Evolutionary conservation across 2,888 invertebrate species (phyloP).

Genomic region (Sinohyriopsis cumingii): DNA sequence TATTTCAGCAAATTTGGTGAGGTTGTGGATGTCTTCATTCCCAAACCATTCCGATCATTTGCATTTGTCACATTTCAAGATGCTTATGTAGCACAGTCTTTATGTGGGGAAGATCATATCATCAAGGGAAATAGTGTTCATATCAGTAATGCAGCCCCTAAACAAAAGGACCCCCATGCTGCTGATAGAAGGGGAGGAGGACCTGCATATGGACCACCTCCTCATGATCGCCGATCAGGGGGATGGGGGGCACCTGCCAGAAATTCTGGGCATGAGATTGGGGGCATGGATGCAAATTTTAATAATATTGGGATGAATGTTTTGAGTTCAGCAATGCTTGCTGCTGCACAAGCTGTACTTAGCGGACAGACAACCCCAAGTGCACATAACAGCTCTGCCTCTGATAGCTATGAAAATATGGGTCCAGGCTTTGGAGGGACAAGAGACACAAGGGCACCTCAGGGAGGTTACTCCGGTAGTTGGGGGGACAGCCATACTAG

Average conservation of each 20-base stretch:
- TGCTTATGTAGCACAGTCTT: constrained; percentile 89
- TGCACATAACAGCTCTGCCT: constrained; percentile 7
- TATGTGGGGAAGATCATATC: constrained; percentile 95
- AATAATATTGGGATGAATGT: constrained; percentile 61
- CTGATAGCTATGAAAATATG: constrained; percentile 27
- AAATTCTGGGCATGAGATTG: constrained; percentile 8
- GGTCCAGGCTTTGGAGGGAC: constrained; percentile 42
- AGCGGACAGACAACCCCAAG: constrained; percentile 34
- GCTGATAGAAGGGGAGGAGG: constrained; percentile 9
- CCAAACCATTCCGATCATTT: constrained; percentile 85
- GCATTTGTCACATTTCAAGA: constrained; percentile 93
- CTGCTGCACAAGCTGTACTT: constrained; percentile 63
- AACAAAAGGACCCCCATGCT: constrained; percentile 31
- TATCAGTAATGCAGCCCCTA: constrained; percentile 75
- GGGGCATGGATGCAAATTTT: constrained; percentile 25
- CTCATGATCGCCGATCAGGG: neutral
- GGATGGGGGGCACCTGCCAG: constrained; percentile 9
- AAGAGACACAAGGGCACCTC: constrained; percentile 17
- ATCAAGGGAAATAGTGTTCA: constrained; percentile 84
- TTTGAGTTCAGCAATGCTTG: constrained; percentile 62
- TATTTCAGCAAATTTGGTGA: constrained; percentile 90
- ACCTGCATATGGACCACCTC: constrained; percentile 1
- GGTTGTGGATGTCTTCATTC: constrained; percentile 96
- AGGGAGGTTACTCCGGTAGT: constrained; percentile 20
- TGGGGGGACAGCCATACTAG: constrained; percentile 23